Evolutionary conservation across 2,888 invertebrate species (phyloP), one percentile per base, ranked within the genome.

Genomic region (Copidosoma aretas): DNA sequence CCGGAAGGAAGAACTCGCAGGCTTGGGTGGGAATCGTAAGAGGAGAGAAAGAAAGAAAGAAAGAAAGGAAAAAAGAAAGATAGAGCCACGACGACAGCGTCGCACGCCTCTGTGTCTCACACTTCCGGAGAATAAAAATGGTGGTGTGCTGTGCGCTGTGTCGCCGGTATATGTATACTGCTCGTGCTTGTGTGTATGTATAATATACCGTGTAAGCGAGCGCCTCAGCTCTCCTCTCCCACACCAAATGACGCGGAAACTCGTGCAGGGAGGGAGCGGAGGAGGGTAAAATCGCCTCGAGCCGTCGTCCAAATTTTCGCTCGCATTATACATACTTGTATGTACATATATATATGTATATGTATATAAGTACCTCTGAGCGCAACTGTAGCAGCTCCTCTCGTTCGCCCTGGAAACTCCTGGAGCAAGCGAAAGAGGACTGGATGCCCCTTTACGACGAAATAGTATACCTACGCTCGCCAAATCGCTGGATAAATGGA

Each of bases 91-190:
- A 15, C 52, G 52, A n/a, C 52, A 12, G 52, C 46, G 64, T 43
- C 19, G n/a, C n/a, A n/a, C n/a, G n/a, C 58, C 49, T 54, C 25
- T 52, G 41, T 24, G 57, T 58, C 43, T 56, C 53, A 25, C 41
- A 56, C 63, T 67, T 70, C 70, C 70, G 32, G 70, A 63, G 63
- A 66, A 67, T 67, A 70, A 70, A 70, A 70, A 67, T 67, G 66
- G 56, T 57, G 49, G 24, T 15, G 57, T 51, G 56, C 43, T 57
- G 60, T 39, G 46, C 21, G 19, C 19, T 41, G 32, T 17, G 1
- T 41, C 14, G 10, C 41, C 41, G 14, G 41, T 14, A n/a, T n/a
- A n/a, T n/a, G n/a, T n/a, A n/a, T n/a, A n/a, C n/a, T n/a, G n/a
- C n/a, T n/a, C n/a, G n/a, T n/a, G n/a, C n/a, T n/a, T n/a, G n/a